Percentiles rank a stretch among this genome's conserved stretches.
phyloP scores from a whole-genome alignment of 2,113 vertebrate species.

The Toxostoma redivivum region DNA sequence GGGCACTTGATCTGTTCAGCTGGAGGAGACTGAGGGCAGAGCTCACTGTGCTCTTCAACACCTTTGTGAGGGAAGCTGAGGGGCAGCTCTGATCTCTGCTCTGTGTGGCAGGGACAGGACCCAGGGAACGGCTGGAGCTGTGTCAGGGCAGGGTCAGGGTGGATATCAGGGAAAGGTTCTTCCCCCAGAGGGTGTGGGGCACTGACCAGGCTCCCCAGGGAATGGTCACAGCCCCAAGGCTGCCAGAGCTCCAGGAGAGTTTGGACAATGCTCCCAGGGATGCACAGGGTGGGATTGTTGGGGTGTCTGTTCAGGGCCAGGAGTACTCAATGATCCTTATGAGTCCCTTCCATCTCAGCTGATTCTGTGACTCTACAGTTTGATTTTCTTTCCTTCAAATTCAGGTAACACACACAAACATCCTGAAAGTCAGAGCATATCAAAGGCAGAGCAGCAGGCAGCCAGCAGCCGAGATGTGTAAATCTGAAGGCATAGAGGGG shows the following conservation, averaged over 20 bases:
- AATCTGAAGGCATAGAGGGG: background rate
- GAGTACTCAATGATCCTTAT: background rate
- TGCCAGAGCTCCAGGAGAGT: background rate
- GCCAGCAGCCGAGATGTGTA: background rate
- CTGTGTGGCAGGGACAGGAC: background rate
- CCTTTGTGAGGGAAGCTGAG: fast-evolving
- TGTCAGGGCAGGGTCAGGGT: fast-evolving
- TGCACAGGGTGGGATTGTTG: background rate
- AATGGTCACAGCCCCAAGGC: background rate
- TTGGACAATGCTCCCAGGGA: background rate
- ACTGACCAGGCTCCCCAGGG: background rate
- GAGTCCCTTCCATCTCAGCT: background rate
- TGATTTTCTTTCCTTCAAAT: background rate
- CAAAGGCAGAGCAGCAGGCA: background rate
- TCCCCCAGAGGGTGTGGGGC: background rate
- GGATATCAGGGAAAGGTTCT: background rate
- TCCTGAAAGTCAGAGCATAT: background rate
- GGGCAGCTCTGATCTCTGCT: background rate
- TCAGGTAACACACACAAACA: background rate
- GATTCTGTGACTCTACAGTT: background rate
- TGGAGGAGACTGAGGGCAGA: background rate
- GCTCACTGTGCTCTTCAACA: background rate
- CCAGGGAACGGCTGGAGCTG: fast-evolving
- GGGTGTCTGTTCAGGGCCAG: background rate
- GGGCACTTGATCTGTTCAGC: background rate